Percentiles rank a stretch among this genome's conserved stretches.
These are phyloP conservation scores for Casuarius casuarius DNA, from an alignment of 2,113 vertebrate species.

Conservation along the genomic window DNA sequence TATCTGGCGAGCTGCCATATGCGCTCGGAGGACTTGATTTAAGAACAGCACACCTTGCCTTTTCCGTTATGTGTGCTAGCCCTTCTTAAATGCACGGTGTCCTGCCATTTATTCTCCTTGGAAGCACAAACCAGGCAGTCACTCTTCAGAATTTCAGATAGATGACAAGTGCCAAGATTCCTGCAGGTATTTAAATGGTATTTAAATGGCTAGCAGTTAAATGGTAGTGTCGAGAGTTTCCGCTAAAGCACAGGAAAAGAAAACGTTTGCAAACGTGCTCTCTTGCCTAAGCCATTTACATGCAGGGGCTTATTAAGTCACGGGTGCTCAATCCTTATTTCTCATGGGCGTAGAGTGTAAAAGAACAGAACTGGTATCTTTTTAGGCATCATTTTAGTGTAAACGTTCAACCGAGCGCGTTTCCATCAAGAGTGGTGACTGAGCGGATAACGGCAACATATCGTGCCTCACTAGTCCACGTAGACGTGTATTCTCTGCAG, in stretches of 20 bases:
- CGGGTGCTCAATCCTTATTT: background rate
- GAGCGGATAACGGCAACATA: background rate
- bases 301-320: background rate
- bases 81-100: background rate
- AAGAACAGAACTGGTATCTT: background rate
- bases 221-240: background rate
- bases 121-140: background rate
- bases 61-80: background rate
- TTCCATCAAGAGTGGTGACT: background rate
- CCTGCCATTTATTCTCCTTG: background rate
- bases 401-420: background rate
- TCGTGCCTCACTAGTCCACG: too few relatives aligned
- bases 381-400: background rate
- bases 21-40: background rate
- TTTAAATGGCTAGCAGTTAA: background rate
- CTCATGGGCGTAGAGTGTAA: background rate
- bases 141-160: background rate
- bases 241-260: background rate
- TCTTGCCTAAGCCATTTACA: background rate
- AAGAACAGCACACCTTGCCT: background rate
- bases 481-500: background rate
- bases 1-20: slow-evolving; percentile 1
- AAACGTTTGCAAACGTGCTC: background rate
- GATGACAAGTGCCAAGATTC: background rate
- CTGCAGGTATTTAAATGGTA: background rate